Conservation (phyloP, 2,797 vertebrate species). For the Pipistrellus kuhlii region DNA sequence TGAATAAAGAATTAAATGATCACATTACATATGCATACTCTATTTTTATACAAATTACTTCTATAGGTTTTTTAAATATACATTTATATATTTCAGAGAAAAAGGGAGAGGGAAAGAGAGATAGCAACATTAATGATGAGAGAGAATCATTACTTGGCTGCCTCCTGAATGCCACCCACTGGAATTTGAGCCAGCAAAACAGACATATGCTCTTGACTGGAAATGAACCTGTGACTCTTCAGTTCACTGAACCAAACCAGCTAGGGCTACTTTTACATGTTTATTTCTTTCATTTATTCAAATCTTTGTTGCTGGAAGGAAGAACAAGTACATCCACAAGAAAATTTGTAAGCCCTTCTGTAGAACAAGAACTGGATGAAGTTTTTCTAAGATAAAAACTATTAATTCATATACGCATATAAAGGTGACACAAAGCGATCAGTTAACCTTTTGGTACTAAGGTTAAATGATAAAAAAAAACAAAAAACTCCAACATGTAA, state of each 20-base stretch:
- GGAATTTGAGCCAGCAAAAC: too few relatives aligned
- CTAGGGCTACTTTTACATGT: neutral
- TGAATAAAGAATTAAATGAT: neutral
- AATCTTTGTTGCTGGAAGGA: slow-evolving; percentile 37
- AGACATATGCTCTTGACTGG: too few relatives aligned
- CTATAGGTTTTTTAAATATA: neutral
- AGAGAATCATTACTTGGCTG: too few relatives aligned
- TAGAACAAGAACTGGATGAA: neutral
- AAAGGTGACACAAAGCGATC: neutral
- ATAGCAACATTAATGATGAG: too few relatives aligned
- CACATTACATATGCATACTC: neutral
- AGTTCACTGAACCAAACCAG: too few relatives aligned
- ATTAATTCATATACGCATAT: neutral
- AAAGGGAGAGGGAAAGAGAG: too few relatives aligned
- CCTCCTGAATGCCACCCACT: too few relatives aligned
- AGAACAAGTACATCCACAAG: neutral
- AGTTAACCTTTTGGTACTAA: neutral
- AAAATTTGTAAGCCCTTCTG: neutral
- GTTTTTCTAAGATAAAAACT: slow-evolving; percentile 4
- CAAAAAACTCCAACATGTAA: neutral
- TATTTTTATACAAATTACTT: slow-evolving; percentile 19
- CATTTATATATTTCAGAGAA: too few relatives aligned
- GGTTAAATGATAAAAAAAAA: slow-evolving; percentile 26
- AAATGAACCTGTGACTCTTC: too few relatives aligned
- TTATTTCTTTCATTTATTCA: slow-evolving; percentile 42